Evolutionary conservation across 2,113 vertebrate genomes (phyloP), one percentile per base, ranked within the genome.

Genomic region (Alexandromys fortis): DNA sequence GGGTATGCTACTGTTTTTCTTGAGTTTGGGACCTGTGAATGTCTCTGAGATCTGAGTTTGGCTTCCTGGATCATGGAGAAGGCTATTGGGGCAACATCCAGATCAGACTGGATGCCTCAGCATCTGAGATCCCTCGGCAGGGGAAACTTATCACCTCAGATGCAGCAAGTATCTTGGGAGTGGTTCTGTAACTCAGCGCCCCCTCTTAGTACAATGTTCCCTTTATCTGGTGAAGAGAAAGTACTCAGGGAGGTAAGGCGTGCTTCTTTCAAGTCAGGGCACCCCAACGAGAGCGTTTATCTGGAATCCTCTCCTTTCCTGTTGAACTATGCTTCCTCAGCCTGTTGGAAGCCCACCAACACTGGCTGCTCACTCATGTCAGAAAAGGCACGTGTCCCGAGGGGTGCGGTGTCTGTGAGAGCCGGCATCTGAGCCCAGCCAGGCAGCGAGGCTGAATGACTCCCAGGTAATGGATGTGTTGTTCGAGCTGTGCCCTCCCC

Each of bases 391-490:
- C 1, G 3, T 0, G 28, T 61, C 35, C 38, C 28, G 17, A 68
- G 55, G 10, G 38, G n/a, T 68, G 85, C 63, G 63, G 35, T 1
- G 14, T 3, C 1, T 13, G 10, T 19, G 52, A 7, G 13, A n/a
- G 12, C 33, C 1, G 12, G 55, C 0, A 1, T 3, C 70, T 28
- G 2, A 47, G 19, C n/a, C 2, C 0, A 3, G 0, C 0, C 2
- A 28, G n/a, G 81, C 30, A 24, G 65, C 11, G 2, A 0, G 67
- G 47, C 19, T 1, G 42, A 30, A 24, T 7, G 16, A 14, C 7
- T 17, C 49, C n/a, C 33, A 0, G 0, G 30, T 26, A 58, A 68
- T 1, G n/a, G 63, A 42, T 26, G 5, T 22, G 22, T 30, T 2
- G 45, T 72, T 92, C 68, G 2, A n/a, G 7, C 70, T 72, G 55